These are phyloP conservation scores for Pipistrellus kuhlii DNA, from an alignment of 2,797 vertebrate genomes.

Conservation along the genomic window DNA sequence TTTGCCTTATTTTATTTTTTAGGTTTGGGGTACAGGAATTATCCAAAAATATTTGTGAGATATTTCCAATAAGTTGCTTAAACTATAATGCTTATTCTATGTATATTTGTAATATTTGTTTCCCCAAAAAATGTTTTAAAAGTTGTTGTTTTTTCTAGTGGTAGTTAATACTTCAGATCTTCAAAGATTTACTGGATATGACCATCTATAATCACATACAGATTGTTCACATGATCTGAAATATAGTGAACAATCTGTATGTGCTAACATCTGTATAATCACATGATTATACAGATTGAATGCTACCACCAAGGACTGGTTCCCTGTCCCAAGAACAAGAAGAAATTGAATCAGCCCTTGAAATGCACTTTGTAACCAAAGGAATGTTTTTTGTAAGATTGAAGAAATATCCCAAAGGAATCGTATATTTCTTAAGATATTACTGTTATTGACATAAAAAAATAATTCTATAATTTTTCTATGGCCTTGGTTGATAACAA, in stretches of 20 bases:
- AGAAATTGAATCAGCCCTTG: slow-evolving; percentile 24
- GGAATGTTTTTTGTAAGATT: slow-evolving; percentile 67
- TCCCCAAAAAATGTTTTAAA: not conserved
- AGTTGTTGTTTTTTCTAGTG: not conserved
- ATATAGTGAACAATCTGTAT: too few relatives aligned
- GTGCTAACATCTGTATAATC: too few relatives aligned
- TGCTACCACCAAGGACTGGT: slow-evolving; percentile 35
- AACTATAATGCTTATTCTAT: not conserved
- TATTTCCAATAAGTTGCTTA: not conserved
- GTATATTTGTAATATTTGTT: not conserved
- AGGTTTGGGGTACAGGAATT: not conserved
- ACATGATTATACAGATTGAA: not conserved
- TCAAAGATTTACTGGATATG: slow-evolving; percentile 8
- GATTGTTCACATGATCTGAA: slow-evolving; percentile 43
- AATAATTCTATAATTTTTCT: slow-evolving; percentile 58
- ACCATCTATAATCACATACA: not conserved
- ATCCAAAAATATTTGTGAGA: not conserved
- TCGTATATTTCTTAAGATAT: slow-evolving; percentile 67
- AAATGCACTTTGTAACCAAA: slow-evolving; percentile 57
- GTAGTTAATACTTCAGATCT: not conserved
- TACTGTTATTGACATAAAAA: slow-evolving; percentile 54
- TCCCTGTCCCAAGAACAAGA: slow-evolving; percentile 52
- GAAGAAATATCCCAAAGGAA: slow-evolving; percentile 60
- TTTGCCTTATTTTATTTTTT: not conserved
- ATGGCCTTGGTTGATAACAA: slow-evolving; percentile 44